Evolutionary conservation across 2,797 vertebrate genomes (phyloP).

Genomic region (Manis crassicaudata): DNA sequence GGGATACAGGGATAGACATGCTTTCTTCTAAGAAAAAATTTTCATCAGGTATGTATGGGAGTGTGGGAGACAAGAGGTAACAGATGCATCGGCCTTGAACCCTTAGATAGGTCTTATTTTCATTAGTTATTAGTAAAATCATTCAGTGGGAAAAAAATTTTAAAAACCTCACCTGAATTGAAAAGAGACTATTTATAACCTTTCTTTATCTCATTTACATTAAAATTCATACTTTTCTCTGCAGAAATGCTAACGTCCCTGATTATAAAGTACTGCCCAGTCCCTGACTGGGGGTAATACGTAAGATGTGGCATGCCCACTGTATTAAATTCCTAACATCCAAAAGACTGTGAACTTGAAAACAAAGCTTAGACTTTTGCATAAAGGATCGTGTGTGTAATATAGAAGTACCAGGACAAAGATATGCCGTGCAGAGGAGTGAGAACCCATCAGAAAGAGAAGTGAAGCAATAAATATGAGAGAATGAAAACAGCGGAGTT

Average conservation of each 20-base stretch:
- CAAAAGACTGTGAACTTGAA: background rate
- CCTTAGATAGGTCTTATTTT: background rate
- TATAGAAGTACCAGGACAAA: background rate
- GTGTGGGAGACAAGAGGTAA: background rate
- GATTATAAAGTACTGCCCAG: background rate
- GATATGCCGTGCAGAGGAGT: background rate
- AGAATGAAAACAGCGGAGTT: background rate
- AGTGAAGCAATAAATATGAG: background rate
- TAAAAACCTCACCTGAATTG: background rate
- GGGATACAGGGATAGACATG: background rate
- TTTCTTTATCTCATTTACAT: background rate
- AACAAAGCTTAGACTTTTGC: background rate
- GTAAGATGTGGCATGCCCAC: too few species aligned
- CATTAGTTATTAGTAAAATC: background rate
- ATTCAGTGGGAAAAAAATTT: background rate
- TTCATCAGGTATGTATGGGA: background rate
- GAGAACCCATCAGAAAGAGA: background rate
- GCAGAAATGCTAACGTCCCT: background rate
- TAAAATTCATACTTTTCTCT: background rate
- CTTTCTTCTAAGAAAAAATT: background rate
- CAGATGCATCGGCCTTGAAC: background rate
- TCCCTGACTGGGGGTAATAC: background rate
- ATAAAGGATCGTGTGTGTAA: background rate
- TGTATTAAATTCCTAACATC: background rate
- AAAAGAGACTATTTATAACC: background rate